phyloP scores from a whole-genome alignment of 2,888 invertebrate species.

The Epistrophe grossulariae region DNA sequence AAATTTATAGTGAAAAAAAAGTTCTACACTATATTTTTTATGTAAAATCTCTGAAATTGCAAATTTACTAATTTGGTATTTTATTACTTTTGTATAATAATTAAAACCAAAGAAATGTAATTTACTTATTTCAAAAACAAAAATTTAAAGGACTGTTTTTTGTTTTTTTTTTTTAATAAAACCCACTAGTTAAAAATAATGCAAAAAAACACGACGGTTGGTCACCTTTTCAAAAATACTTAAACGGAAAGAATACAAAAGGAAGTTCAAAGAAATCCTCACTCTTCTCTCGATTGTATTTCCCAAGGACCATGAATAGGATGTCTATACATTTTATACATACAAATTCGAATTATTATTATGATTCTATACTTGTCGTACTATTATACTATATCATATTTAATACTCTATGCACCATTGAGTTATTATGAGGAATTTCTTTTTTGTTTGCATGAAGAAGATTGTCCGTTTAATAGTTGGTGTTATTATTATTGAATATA shows the following conservation, averaged over 20 bases:
- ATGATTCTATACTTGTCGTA: background rate
- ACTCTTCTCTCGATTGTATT: background rate
- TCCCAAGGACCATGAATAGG: background rate
- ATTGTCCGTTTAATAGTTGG: constrained; percentile 18
- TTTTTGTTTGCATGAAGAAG: constrained; percentile 9
- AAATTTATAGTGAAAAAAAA: too few relatives aligned
- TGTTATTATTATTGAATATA: constrained; percentile 13
- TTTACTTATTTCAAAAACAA: too few relatives aligned
- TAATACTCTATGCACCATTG: constrained; percentile 4
- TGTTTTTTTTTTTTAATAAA: too few relatives aligned
- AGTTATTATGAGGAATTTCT: background rate
- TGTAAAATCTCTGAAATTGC: too few relatives aligned
- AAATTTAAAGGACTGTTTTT: too few relatives aligned
- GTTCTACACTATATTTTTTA: too few relatives aligned
- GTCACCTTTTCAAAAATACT: background rate
- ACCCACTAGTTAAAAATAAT: too few relatives aligned
- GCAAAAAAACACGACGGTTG: background rate
- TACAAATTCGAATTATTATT: background rate
- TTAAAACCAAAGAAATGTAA: too few relatives aligned
- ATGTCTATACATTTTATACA: background rate
- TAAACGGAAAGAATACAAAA: background rate
- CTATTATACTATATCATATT: constrained; percentile 6
- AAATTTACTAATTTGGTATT: too few relatives aligned
- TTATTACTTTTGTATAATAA: too few relatives aligned
- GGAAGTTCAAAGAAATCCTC: background rate